Base-by-base conservation (phyloP, 1,140 invertebrate genomes). In the Cotesia vestalis region DNA sequence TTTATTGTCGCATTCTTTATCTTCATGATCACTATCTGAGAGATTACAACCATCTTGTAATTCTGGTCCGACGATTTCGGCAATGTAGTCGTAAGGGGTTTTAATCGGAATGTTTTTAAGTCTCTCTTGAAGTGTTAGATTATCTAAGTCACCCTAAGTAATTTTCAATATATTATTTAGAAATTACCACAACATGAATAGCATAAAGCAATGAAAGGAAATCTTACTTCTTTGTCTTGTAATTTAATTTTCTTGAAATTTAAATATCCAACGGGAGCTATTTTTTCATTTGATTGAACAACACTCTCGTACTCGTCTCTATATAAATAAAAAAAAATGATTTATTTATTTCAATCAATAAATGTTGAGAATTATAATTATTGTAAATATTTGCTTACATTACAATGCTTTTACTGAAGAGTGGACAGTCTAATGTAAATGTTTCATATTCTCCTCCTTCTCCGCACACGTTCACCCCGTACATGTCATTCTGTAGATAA, bases 361-460 rank as follows among this genome's bases (percentile, higher is more conserved):
- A 72, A 17, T 46, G 59, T 64, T 64, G 38, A 12, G 52, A 46
- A 62, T 64, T 35, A 64, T 72, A 46, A 27, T 57, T 17, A 53
- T 36, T 67, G 36, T 70, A 57, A 12, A 40, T 59, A n/a, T 46
- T 46, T 55, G 78, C 94, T 94, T 89, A 97, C 95, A 98, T 91
- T 73, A 95, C 89, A 85, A 99, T 93, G 82, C 91, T 90, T 85
- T 96, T 96, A 79, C 91, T 93, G 86, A 98, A 99, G 57, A 99
- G 87, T 17, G 98, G 97, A 88, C 97, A 99, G 88, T 99, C 96
- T 70, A 98, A 88, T 11, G 97, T 98, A 83, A 99, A 96, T 38
- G 97, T 98, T 88, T 99, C 98, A 86, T 98, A 99, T 87, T 99
- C 98, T 61, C 98, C 98, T 53, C 98, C 98, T 89, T 99, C 98